phyloP scores from a whole-genome alignment of 2,797 vertebrate genomes.

The Lepidocolaptes lacrymiger region DNA sequence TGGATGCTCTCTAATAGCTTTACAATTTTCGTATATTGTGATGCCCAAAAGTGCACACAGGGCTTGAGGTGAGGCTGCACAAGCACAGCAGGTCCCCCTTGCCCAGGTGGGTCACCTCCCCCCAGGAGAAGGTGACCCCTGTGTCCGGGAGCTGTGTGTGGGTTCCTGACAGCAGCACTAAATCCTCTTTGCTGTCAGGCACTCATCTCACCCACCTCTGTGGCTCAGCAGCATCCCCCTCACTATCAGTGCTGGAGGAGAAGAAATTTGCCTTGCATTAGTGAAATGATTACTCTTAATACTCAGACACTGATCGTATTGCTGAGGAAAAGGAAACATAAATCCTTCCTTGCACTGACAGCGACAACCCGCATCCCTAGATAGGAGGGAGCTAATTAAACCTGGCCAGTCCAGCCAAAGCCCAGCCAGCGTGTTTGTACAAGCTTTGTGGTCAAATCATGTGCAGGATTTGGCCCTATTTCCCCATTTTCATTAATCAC shows the following conservation, averaged over 20 bases:
- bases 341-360: neutral
- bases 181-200: neutral
- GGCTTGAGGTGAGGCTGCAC: neutral
- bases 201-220: accelerated
- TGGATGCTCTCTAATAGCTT: neutral
- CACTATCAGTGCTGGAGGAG: neutral
- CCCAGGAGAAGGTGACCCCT: neutral
- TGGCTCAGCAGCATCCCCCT: neutral
- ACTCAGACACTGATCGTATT: neutral
- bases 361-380: neutral
- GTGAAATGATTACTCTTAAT: neutral
- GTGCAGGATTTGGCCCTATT: conserved; percentile 36
- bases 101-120: neutral
- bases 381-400: neutral
- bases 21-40: accelerated
- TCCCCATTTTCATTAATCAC: conserved; percentile 46
- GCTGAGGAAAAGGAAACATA: conserved; percentile 33
- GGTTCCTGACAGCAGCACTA: neutral
- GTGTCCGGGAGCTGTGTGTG: accelerated
- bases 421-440: neutral
- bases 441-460: neutral
- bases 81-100: neutral
- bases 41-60: neutral
- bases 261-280: neutral
- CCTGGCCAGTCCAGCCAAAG: neutral